Percentiles rank a stretch among this genome's conserved stretches.
Conservation (phyloP, 2,888 invertebrate genomes). For the Eulithis testata region DNA sequence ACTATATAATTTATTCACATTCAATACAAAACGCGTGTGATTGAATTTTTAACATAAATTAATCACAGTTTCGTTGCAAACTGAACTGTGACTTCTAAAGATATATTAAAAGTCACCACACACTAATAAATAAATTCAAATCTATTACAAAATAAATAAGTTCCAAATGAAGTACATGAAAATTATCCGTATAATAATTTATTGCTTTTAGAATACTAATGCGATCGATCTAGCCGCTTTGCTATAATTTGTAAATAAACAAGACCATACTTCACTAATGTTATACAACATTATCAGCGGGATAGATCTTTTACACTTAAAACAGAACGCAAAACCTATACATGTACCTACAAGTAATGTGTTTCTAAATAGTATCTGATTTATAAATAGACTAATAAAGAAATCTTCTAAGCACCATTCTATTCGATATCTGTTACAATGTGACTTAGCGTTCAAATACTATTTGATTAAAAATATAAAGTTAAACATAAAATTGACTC, state of each 20-base stretch:
- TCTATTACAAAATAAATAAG: constrained; percentile 75
- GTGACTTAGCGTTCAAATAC: constrained; percentile 80
- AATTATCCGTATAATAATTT: constrained; percentile 50
- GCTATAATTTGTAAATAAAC: constrained; percentile 46
- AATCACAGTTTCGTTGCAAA: constrained; percentile 60
- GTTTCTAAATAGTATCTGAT: constrained; percentile 60
- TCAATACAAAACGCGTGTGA: constrained; percentile 84
- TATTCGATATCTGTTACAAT: constrained; percentile 80
- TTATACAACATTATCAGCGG: constrained; percentile 45
- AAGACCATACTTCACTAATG: constrained; percentile 49
- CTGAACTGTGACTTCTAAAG: constrained; percentile 56
- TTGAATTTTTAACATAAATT: constrained; percentile 75
- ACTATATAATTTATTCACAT: constrained; percentile 85
- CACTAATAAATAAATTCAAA: constrained; percentile 80
- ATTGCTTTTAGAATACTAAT: constrained; percentile 60
- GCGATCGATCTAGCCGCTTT: constrained; percentile 53
- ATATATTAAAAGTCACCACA: constrained; percentile 80
- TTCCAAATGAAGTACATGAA: constrained; percentile 56
- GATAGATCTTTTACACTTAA: constrained; percentile 49
- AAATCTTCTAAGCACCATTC: constrained; percentile 83
- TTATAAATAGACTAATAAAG: constrained; percentile 74
- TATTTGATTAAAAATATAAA: constrained; percentile 66
- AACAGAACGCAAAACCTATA: constrained; percentile 56
- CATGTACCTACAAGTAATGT: constrained; percentile 57
- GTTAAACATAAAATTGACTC: constrained; percentile 75